Conservation (phyloP, 2,797 vertebrate genomes). For the Sebastes steindachneri region DNA sequence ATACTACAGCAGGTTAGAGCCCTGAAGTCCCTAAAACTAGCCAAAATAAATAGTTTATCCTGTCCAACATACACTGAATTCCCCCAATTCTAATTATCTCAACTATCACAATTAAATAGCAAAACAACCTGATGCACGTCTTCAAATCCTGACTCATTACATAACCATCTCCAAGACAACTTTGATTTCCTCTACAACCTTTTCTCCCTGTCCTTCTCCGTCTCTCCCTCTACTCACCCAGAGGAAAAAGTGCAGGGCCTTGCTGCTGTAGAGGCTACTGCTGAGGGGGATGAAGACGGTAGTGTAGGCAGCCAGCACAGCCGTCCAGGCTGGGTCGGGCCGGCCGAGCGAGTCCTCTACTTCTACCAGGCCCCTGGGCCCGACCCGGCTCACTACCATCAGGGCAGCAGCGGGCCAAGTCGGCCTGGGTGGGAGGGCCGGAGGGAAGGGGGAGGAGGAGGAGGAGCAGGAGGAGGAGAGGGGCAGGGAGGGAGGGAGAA, state of each 20-base stretch:
- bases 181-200: neutral
- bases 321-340: constrained; percentile 73
- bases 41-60: neutral
- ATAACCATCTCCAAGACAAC: neutral
- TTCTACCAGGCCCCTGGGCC: constrained; percentile 80
- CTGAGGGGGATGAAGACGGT: constrained; percentile 86
- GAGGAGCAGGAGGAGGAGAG: constrained; percentile 30
- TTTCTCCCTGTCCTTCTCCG: constrained; percentile 1
- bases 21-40: neutral
- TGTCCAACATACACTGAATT: neutral
- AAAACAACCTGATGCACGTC: neutral
- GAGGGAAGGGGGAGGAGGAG: constrained; percentile 25
- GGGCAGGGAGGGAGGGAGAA: constrained; percentile 45
- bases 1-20: neutral
- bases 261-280: constrained; percentile 83
- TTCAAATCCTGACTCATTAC: neutral
- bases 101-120: neutral
- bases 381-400: constrained; percentile 80
- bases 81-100: neutral
- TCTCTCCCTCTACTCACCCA: constrained; percentile 77
- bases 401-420: constrained; percentile 57
- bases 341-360: constrained; percentile 65
- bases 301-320: constrained; percentile 82
- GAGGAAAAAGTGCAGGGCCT: constrained; percentile 85
- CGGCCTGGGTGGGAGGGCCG: constrained; percentile 63